A percentile compares a stretch with the other conserved stretches of the same genome.
These are phyloP conservation scores for Nothocercus julius DNA, from an alignment of 2,113 vertebrate genomes.

Conservation along the genomic window DNA sequence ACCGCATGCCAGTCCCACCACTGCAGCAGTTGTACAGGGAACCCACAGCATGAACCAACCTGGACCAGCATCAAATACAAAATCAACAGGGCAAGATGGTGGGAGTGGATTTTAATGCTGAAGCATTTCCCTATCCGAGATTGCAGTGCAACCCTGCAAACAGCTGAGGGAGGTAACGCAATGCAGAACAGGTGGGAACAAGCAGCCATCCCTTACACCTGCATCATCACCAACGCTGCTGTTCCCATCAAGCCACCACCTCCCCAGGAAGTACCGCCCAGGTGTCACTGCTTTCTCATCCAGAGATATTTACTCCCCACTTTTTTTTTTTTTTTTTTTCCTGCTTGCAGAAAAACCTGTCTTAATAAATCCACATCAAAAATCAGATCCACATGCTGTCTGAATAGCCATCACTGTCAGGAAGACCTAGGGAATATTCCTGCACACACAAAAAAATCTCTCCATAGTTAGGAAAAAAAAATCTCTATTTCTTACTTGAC, in stretches of 20 bases:
- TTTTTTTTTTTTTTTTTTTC: background rate
- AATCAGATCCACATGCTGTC: background rate
- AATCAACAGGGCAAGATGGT: background rate
- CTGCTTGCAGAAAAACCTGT: slow-evolving; percentile 17
- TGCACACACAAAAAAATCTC: background rate
- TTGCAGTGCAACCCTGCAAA: background rate
- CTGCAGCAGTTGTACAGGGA: background rate
- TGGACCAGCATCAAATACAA: background rate
- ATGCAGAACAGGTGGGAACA: too few species aligned
- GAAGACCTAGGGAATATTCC: background rate
- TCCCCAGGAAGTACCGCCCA: background rate
- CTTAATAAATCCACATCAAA: slow-evolving; percentile 37
- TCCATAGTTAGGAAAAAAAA: background rate
- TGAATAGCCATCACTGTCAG: background rate
- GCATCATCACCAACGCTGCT: background rate
- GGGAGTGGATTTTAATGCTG: background rate
- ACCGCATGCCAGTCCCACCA: too few species aligned
- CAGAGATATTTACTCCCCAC: background rate
- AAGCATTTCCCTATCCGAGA: too few species aligned
- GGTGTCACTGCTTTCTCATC: background rate
- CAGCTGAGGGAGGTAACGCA: background rate
- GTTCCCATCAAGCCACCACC: background rate
- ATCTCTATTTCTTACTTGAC: background rate
- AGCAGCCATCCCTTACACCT: background rate
- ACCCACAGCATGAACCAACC: background rate